A percentile compares a stretch with the other conserved stretches of the same genome.
These are phyloP conservation scores for Lynx canadensis DNA, from an alignment of 2,113 vertebrate genomes.

Conservation along the genomic window DNA sequence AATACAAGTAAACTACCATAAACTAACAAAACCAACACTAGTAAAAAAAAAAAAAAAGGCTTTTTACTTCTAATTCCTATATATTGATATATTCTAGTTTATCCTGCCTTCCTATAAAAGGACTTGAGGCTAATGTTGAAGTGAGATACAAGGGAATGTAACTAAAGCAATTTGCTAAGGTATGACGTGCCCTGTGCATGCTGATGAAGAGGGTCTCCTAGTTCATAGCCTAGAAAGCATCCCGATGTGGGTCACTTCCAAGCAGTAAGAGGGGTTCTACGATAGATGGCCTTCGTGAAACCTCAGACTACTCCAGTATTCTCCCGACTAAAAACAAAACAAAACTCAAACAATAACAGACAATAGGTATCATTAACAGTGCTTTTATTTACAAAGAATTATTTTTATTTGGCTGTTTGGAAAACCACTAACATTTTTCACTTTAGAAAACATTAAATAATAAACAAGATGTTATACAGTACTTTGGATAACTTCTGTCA, in stretches of 20 bases:
- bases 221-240: neutral
- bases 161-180: neutral
- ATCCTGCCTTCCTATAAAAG: neutral
- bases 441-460: slow-evolving; percentile 75
- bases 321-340: neutral
- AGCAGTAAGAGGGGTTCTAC: neutral
- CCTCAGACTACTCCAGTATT: neutral
- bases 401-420: slow-evolving; percentile 47
- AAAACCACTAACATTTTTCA: slow-evolving; percentile 54
- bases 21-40: neutral
- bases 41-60: neutral
- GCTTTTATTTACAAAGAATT: slow-evolving; percentile 68
- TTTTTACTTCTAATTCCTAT: neutral
- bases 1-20: neutral
- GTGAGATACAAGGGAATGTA: neutral
- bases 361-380: neutral
- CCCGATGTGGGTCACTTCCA: neutral
- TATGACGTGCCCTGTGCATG: neutral
- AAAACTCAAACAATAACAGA: neutral
- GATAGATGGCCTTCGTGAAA: neutral
- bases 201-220: neutral
- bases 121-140: neutral
- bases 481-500: slow-evolving; percentile 67
- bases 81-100: neutral
- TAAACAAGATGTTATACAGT: slow-evolving; percentile 67